Percentiles rank a stretch among this genome's conserved stretches.
These are phyloP conservation scores for Anniella stebbinsi DNA, from an alignment of 2,797 vertebrate species.

Conservation along the genomic window DNA sequence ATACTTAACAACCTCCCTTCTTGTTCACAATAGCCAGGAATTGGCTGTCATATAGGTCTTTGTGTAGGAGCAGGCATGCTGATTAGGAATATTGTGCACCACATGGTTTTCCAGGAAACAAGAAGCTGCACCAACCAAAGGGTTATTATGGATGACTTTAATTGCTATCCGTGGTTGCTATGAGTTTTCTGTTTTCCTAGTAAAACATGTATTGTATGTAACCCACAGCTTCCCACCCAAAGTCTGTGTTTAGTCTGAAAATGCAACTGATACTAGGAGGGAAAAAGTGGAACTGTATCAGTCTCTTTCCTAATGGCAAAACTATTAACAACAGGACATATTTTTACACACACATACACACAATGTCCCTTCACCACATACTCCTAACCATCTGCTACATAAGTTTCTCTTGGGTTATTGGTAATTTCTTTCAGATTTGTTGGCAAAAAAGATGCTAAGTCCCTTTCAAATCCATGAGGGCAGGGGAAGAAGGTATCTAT, in stretches of 20 bases:
- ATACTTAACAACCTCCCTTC: slow-evolving; percentile 21
- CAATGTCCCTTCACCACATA: slow-evolving; percentile 61
- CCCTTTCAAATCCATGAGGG: background rate
- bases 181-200: slow-evolving; percentile 68
- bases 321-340: slow-evolving; percentile 60
- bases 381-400: slow-evolving; percentile 72
- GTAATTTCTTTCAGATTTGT: slow-evolving; percentile 70
- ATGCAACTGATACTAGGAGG: slow-evolving; percentile 61
- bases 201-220: slow-evolving; percentile 71
- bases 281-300: slow-evolving; percentile 65
- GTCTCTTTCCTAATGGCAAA: slow-evolving; percentile 70
- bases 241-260: slow-evolving; percentile 76
- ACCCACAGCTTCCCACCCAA: slow-evolving; percentile 68
- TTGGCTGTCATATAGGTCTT: slow-evolving; percentile 1
- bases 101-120: slow-evolving; percentile 34
- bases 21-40: slow-evolving; percentile 50
- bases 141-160: slow-evolving; percentile 28
- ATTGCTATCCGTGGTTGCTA: slow-evolving; percentile 52
- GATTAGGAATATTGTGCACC: slow-evolving; percentile 15
- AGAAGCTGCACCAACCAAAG: slow-evolving; percentile 1
- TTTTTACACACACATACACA: slow-evolving; percentile 47
- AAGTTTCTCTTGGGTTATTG: slow-evolving; percentile 69
- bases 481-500: background rate
- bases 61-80: slow-evolving; percentile 13
- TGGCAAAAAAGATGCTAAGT: slow-evolving; percentile 53